Base-by-base conservation (phyloP, 64 coral and sea anemone species). In the Montipora sp. region DNA sequence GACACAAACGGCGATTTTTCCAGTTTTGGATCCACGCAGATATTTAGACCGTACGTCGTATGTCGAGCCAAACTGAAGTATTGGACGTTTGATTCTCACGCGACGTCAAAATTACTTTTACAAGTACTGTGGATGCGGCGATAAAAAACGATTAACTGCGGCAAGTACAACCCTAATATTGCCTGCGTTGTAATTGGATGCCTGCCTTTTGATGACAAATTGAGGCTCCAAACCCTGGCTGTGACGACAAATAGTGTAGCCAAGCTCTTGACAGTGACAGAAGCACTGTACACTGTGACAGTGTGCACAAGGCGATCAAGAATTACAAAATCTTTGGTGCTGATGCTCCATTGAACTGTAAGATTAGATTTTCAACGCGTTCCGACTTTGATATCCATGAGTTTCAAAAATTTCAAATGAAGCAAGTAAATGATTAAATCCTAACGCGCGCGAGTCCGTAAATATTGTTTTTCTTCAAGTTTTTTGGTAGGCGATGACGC, bases 81-180 rank as follows among this genome's bases (percentile, higher is more conserved):
- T 82, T 44, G 80, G 80, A 82, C 80, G 22, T 18, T 77, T 76
- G 46, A 13, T 19, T 21, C 65, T 48, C 65, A 85, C 82, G 82
- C 82, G 63, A 85, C 47, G 10, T 49, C 8, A 19, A 48, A 46
- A 49, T 9, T 16, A 49, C 48, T 71, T 55, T 11, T 63, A 15
- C 2, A 13, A 70, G 43, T 48, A 49, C 18, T 7, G 18, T 49
- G 13, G 8, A 20, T 50, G 68, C 53, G 2, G 20, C 18, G 61
- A 21, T 50, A 49, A 7, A 47, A 70, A 51, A 12, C 44, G 45
- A 70, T 70, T 70, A 83, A 45, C 23, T 83, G 13, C 36, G 0
- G 12, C 48, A 20, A n/a, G 47, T 66, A 27, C 59, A 66, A 58
- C 51, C 4, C 81, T 67, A n/a, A 43, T 15, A 8, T 49, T 71